Evolutionary conservation across 2,888 invertebrate species (phyloP), one percentile per base, ranked within the genome.

Genomic region (Dynastes hyllus): DNA sequence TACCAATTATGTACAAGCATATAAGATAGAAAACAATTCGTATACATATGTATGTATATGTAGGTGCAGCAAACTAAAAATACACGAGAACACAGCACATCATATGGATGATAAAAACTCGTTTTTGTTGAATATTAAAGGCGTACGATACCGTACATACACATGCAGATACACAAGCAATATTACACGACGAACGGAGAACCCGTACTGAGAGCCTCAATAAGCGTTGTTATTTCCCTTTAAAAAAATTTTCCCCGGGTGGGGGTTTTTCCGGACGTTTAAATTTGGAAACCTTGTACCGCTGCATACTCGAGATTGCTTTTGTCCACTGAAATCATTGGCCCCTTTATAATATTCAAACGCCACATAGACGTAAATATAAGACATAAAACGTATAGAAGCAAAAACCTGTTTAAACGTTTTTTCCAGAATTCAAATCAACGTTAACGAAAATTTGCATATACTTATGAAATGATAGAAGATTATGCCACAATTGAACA

Each of bases 41-140:
- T 22, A 58, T 58, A 58, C 55, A 58, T 58, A 22, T 32, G 63
- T n/a, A 53, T n/a, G n/a, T 55, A n/a, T 22, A 16, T 16, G n/a
- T 50, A 27, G 67, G 67, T 67, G 67, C 67, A 67, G 45, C 67
- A 45, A 45, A 67, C 67, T 67, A 67, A 67, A 67, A 67, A 67
- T 67, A 67, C 67, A 67, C 50, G 45, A 50, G 45, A 22, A 32
- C 65, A 65, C 45, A 11, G 58, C 22, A 58, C 40, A 32, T 6
- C 16, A 32, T 58, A 71, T 58, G 37, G 27, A 51, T 11, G 29
- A 69, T 51, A 69, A 69, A 69, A 51, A 29, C 27, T 11, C 13
- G 69, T 11, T 40, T 37, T 73, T 40, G 22, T 73, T 58, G 40
- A 40, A 73, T 58, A 40, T 70, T 53, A 70, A 55, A 22, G 55